phyloP scores from a whole-genome alignment of 2,888 invertebrate genomes.

The Limnephilus auricula region DNA sequence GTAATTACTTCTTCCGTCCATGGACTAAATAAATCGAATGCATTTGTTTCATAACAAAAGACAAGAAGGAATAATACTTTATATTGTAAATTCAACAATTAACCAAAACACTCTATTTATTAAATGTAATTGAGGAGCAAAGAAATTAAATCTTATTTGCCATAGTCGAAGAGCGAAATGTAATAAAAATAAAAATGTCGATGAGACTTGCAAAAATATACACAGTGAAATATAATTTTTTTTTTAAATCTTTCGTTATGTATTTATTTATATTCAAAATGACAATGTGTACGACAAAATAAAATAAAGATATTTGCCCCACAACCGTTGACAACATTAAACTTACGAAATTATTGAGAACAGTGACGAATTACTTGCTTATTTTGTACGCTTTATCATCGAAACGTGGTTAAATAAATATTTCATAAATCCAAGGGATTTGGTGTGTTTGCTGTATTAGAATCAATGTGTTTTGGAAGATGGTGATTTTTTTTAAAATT shows the following conservation, averaged over 20 bases:
- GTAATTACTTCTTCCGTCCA: not conserved
- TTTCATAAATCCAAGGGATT: not conserved
- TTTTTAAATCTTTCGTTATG: not conserved
- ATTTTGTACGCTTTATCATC: not conserved
- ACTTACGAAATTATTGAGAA: constrained; percentile 41
- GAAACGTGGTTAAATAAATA: not conserved
- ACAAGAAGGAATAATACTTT: not conserved
- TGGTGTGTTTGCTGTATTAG: not conserved
- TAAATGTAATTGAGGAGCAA: not conserved
- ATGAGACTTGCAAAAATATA: not conserved
- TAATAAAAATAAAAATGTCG: not conserved
- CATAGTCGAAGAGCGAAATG: not conserved
- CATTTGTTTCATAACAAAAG: not conserved
- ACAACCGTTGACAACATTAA: constrained; percentile 39
- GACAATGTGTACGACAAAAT: not conserved
- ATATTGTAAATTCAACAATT: not conserved
- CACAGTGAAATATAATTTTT: not conserved
- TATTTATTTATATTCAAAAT: not conserved
- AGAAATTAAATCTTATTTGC: not conserved
- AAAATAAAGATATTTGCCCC: constrained; percentile 34
- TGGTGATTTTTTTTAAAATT: not conserved
- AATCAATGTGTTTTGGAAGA: not conserved
- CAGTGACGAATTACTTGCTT: constrained; percentile 40
- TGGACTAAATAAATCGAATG: not conserved
- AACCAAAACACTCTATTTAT: not conserved